Conservation (phyloP, 1,140 invertebrate genomes). For the honey bee (Apis mellifera) region DNA sequence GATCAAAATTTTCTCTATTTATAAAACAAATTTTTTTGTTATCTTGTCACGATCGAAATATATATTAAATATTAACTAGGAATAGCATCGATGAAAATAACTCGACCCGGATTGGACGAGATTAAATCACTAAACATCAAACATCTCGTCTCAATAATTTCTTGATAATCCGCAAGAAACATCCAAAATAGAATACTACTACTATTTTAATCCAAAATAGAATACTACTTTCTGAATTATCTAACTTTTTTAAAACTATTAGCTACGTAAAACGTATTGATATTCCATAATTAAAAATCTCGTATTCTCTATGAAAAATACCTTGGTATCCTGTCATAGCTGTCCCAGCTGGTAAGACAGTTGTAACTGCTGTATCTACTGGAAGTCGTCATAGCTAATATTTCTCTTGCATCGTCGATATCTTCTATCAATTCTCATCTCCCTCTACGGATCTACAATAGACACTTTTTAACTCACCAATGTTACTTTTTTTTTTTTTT, state of each 20-base stretch:
- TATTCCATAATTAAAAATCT: constrained; percentile 21
- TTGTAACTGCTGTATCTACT: constrained; percentile 93
- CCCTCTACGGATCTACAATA: background rate
- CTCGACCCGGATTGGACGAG: background rate
- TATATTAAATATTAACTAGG: background rate
- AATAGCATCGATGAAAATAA: background rate
- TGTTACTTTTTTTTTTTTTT: background rate
- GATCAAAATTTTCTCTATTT: background rate
- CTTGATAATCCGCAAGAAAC: background rate
- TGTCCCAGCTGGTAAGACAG: constrained; percentile 93
- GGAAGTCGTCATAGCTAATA: constrained; percentile 85
- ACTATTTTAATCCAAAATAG: background rate
- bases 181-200: background rate
- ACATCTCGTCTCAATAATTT: constrained; percentile 10
- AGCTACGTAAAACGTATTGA: background rate
- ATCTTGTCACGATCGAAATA: too few species aligned
- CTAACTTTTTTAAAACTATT: background rate
- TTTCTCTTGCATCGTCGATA: constrained; percentile 44
- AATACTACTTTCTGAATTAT: background rate
- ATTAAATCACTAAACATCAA: too few species aligned
- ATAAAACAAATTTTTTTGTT: background rate
- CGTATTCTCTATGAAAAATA: constrained; percentile 74
- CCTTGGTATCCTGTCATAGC: constrained; percentile 94
- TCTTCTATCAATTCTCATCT: constrained; percentile 14
- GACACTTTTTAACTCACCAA: background rate